Evolutionary conservation across 23 tunicate genomes (phyloP), one percentile per base, ranked within the genome.

Genomic region (Botrylloides violaceus): DNA sequence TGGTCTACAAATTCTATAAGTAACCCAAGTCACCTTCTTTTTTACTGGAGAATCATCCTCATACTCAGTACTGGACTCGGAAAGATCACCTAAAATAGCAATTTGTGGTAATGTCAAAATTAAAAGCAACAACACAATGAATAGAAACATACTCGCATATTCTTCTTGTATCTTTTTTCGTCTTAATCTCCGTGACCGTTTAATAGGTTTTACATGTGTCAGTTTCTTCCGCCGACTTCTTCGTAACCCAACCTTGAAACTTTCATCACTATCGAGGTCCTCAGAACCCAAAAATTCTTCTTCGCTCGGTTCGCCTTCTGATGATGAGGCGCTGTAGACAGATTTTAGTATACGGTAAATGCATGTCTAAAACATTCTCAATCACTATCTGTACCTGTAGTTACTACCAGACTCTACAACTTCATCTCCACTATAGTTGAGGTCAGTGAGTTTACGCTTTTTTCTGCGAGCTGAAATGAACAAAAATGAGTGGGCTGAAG

Each of bases 351-450:
- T 43, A 9, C 15, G 53, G 53, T 43, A 43, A 43, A 43, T 43
- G n/a, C n/a, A n/a, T n/a, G n/a, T n/a, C n/a, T n/a, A n/a, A 43
- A 43, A 43, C 15, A 43, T 7, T 43, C 15, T 43, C 15, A 15
- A 9, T 7, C 9, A n/a, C 64, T 6, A 21, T n/a, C 9, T 15
- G 9, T 22, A 68, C 74, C 74, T 68, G 57, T 37, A 68, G 47
- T 68, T 68, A 2, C 74, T 68, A 6, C 74, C 74, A 43, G 74
- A 68, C 26, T 68, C 74, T 36, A 56, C 74, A 12, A 27, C 74
- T 68, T 68, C 74, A 2, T 43, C 37, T 12, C 38, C 70, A 43
- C 74, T 68, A 20, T 31, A 36, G n/a, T 68, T 68, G n/a, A 68
- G 37, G 37, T 68, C 37, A 36, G 74, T 68, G 21, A 68, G 74